Percentiles rank a stretch among this genome's conserved stretches.
These are phyloP conservation scores for Scortum barcoo DNA, from an alignment of 2,113 vertebrate genomes.

Conservation along the genomic window DNA sequence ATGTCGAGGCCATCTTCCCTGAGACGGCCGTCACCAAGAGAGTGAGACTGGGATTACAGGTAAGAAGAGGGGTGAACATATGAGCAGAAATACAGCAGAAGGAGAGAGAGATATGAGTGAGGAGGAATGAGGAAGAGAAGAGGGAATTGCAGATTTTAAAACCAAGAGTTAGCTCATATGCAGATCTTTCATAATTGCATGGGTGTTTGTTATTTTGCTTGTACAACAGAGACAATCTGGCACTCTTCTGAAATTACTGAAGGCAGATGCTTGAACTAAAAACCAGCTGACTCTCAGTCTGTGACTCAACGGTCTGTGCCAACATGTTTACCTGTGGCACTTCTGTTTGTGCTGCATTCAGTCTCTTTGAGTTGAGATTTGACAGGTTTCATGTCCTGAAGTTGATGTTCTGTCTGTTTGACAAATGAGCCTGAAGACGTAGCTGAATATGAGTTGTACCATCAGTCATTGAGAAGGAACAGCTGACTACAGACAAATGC, in stretches of 20 bases:
- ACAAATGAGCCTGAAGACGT: conserved; percentile 10
- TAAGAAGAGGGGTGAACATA: conserved; percentile 68
- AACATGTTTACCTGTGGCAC: conserved; percentile 6
- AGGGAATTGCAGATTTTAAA: not conserved
- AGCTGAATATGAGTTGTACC: not conserved
- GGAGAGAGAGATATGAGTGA: not conserved
- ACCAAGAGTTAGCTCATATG: not conserved
- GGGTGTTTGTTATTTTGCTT: conserved; percentile 12
- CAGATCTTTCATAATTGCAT: conserved; percentile 6
- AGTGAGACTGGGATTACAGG: conserved; percentile 95
- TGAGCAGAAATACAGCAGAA: not conserved
- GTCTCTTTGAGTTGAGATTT: conserved; percentile 2
- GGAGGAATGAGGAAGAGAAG: not conserved
- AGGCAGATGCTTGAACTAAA: conserved; percentile 43
- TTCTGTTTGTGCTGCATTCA: conserved; percentile 19
- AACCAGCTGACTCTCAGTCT: conserved; percentile 47
- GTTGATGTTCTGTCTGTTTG: conserved; percentile 13
- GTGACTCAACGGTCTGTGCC: conserved; percentile 10
- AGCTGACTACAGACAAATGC: not conserved
- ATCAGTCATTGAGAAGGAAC: conserved; percentile 22
- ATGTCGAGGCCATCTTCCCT: conserved; percentile 95
- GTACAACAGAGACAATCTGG: conserved; percentile 19
- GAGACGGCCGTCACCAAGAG: conserved; percentile 94
- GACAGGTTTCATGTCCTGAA: conserved; percentile 14
- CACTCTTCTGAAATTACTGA: conserved; percentile 9